Conservation (phyloP, 2,113 vertebrate genomes). For the Plecturocebus donacophilus region DNA sequence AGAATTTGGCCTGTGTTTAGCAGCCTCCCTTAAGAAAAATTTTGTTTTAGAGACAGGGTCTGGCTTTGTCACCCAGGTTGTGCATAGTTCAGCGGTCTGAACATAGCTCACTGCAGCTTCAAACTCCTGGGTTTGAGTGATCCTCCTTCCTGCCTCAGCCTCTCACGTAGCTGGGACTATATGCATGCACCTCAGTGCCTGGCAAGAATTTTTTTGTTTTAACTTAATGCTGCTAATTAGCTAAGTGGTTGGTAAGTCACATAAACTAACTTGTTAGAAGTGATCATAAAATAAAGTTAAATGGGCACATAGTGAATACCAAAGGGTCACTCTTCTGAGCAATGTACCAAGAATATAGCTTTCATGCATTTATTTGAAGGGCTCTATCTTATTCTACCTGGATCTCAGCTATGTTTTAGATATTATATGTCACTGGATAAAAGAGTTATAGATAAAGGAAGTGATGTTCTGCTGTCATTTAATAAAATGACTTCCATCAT, state of each 20-base stretch:
- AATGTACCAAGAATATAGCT: neutral
- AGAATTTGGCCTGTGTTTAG: neutral
- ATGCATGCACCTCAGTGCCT: neutral
- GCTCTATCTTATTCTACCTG: neutral
- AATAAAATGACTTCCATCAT: neutral
- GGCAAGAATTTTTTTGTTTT: neutral
- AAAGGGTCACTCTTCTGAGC: neutral
- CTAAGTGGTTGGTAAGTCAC: neutral
- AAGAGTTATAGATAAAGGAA: neutral
- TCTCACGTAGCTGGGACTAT: neutral
- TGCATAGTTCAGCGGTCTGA: too few relatives aligned
- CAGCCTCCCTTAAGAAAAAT: neutral
- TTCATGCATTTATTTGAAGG: neutral
- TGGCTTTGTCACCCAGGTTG: neutral
- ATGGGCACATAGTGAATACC: neutral
- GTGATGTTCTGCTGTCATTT: neutral
- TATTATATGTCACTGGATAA: neutral
- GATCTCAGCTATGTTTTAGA: constrained; percentile 19
- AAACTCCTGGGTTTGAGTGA: neutral
- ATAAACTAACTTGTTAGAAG: neutral
- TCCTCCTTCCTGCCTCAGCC: neutral
- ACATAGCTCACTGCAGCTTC: neutral
- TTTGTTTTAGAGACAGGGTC: neutral
- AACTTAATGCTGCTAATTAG: neutral
- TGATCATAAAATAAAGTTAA: neutral